phyloP scores from a whole-genome alignment of 2,113 vertebrate genomes.

The Oreochromis tanganicae region DNA sequence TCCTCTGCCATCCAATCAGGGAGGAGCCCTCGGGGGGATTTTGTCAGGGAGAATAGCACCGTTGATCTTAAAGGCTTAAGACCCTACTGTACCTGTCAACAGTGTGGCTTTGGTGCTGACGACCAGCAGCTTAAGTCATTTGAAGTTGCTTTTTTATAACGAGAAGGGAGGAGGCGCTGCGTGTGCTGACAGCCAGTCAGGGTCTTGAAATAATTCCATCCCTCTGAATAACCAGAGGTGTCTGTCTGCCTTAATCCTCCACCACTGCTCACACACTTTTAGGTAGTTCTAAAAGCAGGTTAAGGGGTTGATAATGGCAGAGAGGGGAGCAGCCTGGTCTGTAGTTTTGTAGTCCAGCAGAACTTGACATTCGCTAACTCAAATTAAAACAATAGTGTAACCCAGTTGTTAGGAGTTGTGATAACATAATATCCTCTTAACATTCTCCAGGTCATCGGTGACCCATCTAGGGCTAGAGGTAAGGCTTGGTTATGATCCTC shows the following conservation, averaged over 20 bases:
- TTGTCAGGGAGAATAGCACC: constrained; percentile 66
- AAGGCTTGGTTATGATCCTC: not conserved
- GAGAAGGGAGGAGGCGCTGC: constrained; percentile 43
- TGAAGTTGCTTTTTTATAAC: constrained; percentile 67
- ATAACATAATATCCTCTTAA: not conserved
- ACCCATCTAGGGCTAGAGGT: not conserved
- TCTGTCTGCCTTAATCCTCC: constrained; percentile 48
- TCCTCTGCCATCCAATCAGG: not conserved
- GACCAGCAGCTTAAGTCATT: constrained; percentile 70
- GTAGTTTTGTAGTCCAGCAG: not conserved
- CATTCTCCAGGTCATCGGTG: not conserved
- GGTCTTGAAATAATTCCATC: constrained; percentile 68
- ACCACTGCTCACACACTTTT: not conserved
- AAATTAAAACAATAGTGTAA: not conserved
- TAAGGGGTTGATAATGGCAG: not conserved
- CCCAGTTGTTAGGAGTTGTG: not conserved
- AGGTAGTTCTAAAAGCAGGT: constrained; percentile 16
- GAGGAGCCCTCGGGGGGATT: constrained; percentile 56
- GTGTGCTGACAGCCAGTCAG: constrained; percentile 60
- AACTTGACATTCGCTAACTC: not conserved
- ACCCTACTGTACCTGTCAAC: constrained; percentile 71
- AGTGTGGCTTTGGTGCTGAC: constrained; percentile 61
- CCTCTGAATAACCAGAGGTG: constrained; percentile 64
- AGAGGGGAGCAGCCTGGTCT: not conserved
- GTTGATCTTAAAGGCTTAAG: constrained; percentile 71